A percentile compares a stretch with the other conserved stretches of the same genome.
Conservation (phyloP, 2,797 vertebrate species). For the Thripadectes ignobilis region DNA sequence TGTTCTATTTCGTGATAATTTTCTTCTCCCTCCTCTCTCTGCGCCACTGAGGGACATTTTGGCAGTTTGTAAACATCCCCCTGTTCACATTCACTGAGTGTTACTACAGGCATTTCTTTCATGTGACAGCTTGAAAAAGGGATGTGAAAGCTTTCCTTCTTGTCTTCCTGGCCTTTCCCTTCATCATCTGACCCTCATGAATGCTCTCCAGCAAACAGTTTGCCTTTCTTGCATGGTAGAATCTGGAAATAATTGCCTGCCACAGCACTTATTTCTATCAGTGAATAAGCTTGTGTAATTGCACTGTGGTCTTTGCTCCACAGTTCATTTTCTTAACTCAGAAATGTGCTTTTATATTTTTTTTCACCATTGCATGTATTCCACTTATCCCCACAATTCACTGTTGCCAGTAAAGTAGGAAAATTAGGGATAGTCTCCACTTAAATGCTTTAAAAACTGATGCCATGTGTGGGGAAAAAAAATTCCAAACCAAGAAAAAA, state of each 20-base stretch:
- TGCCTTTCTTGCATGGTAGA: conserved; percentile 45
- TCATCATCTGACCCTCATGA: conserved; percentile 55
- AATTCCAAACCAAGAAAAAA: not conserved
- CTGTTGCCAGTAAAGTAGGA: conserved; percentile 26
- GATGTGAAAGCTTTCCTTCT: conserved; percentile 59
- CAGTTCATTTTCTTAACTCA: conserved; percentile 52
- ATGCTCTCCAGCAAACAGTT: conserved; percentile 57
- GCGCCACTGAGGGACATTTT: not conserved
- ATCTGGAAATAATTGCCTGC: conserved; percentile 68
- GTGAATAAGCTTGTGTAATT: conserved; percentile 49
- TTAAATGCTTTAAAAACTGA: conserved; percentile 43
- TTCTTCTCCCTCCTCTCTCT: conserved; percentile 3
- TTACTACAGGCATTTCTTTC: conserved; percentile 61
- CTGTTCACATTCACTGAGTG: conserved; percentile 47
- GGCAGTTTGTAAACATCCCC: conserved; percentile 31
- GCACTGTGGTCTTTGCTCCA: conserved; percentile 7
- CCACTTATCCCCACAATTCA: conserved; percentile 14
- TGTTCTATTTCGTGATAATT: conserved; percentile 13
- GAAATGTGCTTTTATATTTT: conserved; percentile 8
- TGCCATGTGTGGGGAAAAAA: not conserved
- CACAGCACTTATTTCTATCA: conserved; percentile 41
- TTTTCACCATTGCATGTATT: not conserved
- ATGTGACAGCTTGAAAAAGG: conserved; percentile 66
- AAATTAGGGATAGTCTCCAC: conserved; percentile 55
- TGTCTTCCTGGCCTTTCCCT: conserved; percentile 40